phyloP scores from a whole-genome alignment of 2,113 vertebrate genomes.

The Copsychus sechellarum region DNA sequence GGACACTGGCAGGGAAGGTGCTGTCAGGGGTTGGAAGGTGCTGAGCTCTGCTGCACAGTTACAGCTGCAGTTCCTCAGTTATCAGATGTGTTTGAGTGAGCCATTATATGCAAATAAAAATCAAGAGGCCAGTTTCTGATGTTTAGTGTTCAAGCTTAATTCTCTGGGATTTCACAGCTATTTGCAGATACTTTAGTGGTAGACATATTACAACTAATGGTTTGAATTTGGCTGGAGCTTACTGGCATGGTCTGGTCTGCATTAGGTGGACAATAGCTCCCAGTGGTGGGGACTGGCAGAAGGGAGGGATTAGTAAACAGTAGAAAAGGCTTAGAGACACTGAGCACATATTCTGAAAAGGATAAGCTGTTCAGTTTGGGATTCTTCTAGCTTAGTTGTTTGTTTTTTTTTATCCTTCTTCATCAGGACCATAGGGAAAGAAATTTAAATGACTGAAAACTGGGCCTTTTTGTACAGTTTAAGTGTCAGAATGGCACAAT shows the following conservation, averaged over 20 bases:
- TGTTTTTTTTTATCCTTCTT: neutral
- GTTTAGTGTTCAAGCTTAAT: neutral
- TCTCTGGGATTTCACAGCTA: neutral
- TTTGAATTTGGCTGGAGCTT: neutral
- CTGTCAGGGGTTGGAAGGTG: neutral
- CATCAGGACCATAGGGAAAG: neutral
- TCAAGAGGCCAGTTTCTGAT: neutral
- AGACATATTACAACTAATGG: neutral
- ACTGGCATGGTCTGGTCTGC: neutral
- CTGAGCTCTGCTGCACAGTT: neutral
- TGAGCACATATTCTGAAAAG: neutral
- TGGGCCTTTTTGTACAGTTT: neutral
- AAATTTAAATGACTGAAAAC: neutral
- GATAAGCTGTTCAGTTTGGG: neutral
- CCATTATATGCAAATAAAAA: neutral
- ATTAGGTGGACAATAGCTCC: constrained; percentile 20
- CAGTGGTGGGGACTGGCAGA: neutral
- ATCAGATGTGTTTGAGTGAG: neutral
- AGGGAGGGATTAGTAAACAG: neutral
- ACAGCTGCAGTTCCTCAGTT: neutral
- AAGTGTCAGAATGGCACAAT: neutral
- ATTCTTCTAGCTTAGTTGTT: neutral
- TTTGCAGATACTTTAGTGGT: neutral
- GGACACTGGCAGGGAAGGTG: rapidly evolving
- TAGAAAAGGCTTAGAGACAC: neutral